phyloP scores from a whole-genome alignment of 2,113 vertebrate genomes.

The Labrus mixtus region DNA sequence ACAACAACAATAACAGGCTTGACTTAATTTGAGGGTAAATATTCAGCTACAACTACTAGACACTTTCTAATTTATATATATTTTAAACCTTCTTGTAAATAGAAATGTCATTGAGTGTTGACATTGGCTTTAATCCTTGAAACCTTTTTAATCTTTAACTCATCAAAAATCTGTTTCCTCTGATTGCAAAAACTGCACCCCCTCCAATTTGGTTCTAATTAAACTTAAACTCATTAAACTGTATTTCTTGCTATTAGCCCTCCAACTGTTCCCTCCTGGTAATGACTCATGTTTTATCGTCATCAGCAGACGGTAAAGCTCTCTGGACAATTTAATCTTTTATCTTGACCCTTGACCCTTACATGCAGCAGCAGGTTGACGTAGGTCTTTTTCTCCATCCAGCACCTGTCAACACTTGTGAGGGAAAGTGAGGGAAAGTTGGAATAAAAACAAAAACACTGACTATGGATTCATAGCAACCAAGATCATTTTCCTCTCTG shows the following conservation, averaged over 20 bases:
- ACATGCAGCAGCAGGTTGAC: conserved; percentile 23
- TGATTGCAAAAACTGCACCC: too few species aligned
- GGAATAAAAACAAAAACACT: conserved; percentile 51
- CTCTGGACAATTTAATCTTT: background rate
- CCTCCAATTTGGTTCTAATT: too few species aligned
- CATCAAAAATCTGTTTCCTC: too few species aligned
- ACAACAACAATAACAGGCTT: too few species aligned
- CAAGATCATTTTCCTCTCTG: conserved; percentile 26
- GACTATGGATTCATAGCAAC: conserved; percentile 55
- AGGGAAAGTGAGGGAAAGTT: conserved; percentile 25
- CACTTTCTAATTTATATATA: too few species aligned
- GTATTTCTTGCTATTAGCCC: background rate
- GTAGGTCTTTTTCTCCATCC: conserved; percentile 8
- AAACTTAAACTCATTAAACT: too few species aligned
- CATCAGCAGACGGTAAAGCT: conserved; percentile 29
- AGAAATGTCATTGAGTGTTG: too few species aligned
- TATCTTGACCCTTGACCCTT: background rate
- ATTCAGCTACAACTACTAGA: too few species aligned
- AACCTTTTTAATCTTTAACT: too few species aligned
- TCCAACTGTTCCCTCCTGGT: background rate
- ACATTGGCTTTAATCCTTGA: too few species aligned
- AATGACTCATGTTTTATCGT: background rate
- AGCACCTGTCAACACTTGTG: conserved; percentile 54
- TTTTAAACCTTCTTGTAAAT: too few species aligned
- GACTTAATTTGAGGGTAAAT: too few species aligned